Evolutionary conservation across 2,113 vertebrate genomes (phyloP).

Genomic region (Cheilinus undulatus): DNA sequence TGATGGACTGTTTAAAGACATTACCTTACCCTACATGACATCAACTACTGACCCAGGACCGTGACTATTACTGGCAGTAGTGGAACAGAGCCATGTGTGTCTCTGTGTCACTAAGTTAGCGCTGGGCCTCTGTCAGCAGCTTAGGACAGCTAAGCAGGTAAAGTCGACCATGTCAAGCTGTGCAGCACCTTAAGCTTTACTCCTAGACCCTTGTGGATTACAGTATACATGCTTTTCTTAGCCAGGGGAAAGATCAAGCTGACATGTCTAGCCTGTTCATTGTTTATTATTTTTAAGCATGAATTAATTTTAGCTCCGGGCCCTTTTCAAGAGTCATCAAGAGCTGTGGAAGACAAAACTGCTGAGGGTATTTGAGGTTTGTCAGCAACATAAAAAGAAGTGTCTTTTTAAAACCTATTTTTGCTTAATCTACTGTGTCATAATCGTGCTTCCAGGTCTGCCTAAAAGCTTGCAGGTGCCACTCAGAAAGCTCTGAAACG

Average conservation of each 20-base stretch:
- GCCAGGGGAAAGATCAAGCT: conserved; percentile 49
- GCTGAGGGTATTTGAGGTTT: not conserved
- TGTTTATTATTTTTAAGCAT: not conserved
- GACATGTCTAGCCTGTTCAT: conserved; percentile 10
- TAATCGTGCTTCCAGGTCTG: not conserved
- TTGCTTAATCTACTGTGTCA: not conserved
- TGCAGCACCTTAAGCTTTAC: conserved; percentile 56
- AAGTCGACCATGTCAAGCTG: conserved; percentile 71
- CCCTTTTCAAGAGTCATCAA: not conserved
- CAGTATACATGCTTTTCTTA: conserved; percentile 11
- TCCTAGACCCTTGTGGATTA: conserved; percentile 65
- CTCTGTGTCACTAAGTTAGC: conserved; percentile 39
- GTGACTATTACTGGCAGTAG: not conserved
- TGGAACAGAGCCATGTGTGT: conserved; percentile 37
- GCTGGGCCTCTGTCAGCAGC: conserved; percentile 24
- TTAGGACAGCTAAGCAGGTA: conserved; percentile 76
- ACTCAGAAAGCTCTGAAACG: not conserved
- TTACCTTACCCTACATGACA: not conserved
- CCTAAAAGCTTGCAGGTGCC: conserved; percentile 17
- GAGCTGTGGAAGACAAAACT: not conserved
- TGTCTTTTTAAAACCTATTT: conserved; percentile 9
- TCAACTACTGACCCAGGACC: not conserved
- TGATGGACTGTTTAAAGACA: not conserved
- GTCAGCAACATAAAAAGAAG: not conserved
- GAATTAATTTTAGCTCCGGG: not conserved